phyloP scores from a whole-genome alignment of 2,797 vertebrate species.

The Oreochromis mossambicus region DNA sequence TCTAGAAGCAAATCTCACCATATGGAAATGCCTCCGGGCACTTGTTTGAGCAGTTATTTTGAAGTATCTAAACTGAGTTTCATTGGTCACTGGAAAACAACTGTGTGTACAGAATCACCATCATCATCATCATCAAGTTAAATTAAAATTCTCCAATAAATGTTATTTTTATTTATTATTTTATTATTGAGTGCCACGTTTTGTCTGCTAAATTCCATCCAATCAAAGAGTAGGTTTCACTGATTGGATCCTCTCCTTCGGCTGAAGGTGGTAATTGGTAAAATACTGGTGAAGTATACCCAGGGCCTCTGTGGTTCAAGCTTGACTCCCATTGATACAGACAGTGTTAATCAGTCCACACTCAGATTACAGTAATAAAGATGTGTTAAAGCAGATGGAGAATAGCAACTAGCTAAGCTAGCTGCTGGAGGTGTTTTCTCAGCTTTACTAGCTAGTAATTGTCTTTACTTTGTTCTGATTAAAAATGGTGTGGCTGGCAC shows the following conservation, averaged over 20 bases:
- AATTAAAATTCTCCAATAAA: neutral
- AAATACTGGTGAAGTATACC: neutral
- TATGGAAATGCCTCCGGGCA: neutral
- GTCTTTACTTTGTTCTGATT: neutral
- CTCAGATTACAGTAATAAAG: neutral
- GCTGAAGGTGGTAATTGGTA: neutral
- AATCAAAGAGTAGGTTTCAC: neutral
- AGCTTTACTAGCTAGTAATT: neutral
- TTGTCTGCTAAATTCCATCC: neutral
- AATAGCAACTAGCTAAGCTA: neutral
- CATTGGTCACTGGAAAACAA: neutral
- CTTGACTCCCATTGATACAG: neutral
- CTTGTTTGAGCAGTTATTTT: neutral
- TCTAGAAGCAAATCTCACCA: neutral
- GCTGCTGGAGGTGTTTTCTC: neutral
- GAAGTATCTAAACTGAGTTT: neutral
- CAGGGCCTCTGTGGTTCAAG: neutral
- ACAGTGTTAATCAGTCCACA: neutral
- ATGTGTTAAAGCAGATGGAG: neutral
- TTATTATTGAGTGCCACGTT: neutral
- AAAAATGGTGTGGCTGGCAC: neutral
- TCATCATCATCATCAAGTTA: too few species aligned
- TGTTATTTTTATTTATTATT: fast-evolving
- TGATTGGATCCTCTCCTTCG: neutral
- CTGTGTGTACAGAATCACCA: neutral